These are phyloP conservation scores for Deroptyus accipitrinus DNA, from an alignment of 2,113 vertebrate species.

Conservation along the genomic window DNA sequence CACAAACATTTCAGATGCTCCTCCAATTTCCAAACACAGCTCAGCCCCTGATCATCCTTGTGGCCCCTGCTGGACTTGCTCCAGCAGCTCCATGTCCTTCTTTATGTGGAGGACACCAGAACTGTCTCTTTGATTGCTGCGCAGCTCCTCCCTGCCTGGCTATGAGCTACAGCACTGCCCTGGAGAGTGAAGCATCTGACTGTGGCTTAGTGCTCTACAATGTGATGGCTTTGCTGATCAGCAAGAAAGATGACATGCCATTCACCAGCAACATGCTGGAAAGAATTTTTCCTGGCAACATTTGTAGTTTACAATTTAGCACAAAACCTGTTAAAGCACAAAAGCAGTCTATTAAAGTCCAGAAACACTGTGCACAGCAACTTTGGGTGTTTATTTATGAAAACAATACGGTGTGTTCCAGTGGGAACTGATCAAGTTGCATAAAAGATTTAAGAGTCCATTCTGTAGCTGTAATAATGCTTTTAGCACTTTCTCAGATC, in stretches of 20 bases:
- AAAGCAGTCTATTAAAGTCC: neutral
- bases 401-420: slow-evolving; percentile 31
- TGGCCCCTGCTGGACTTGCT: neutral
- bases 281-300: neutral
- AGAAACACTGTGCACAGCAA: slow-evolving; percentile 26
- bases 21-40: neutral
- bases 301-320: neutral
- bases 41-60: neutral
- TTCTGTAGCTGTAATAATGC: slow-evolving; percentile 43
- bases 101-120: neutral
- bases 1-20: neutral
- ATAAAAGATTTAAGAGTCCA: slow-evolving; percentile 57
- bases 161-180: neutral
- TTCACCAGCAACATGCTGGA: neutral
- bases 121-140: neutral
- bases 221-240: neutral
- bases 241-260: neutral
- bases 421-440: slow-evolving; percentile 50
- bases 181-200: neutral
- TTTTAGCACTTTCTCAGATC: slow-evolving; percentile 48
- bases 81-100: neutral
- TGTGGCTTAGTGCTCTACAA: neutral
- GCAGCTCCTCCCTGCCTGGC: neutral
- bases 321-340: slow-evolving; percentile 3
- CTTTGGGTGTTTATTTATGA: slow-evolving; percentile 44